These are phyloP conservation scores for Notolabrus celidotus DNA, from an alignment of 2,797 vertebrate species.

Conservation along the genomic window DNA sequence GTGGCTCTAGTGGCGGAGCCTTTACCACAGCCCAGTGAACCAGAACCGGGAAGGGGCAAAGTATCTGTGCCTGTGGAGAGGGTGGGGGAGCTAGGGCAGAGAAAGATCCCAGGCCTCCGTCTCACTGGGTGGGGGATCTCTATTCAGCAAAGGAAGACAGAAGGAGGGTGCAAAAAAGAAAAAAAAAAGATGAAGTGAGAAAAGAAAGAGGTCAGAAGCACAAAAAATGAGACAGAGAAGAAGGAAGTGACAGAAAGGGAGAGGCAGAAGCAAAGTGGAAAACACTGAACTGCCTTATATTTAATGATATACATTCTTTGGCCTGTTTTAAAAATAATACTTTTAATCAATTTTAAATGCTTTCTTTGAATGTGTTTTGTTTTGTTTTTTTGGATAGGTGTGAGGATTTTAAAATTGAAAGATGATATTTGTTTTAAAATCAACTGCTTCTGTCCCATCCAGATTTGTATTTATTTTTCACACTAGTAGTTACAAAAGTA, in stretches of 20 bases:
- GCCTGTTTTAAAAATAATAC: too few species aligned
- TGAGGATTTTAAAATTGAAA: background rate
- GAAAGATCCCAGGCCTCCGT: slow-evolving; percentile 89
- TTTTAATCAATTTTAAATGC: too few species aligned
- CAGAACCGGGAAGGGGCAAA: slow-evolving; percentile 89
- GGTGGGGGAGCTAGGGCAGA: slow-evolving; percentile 93
- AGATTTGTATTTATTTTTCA: background rate
- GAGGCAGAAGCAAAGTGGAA: slow-evolving; percentile 24
- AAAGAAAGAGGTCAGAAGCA: slow-evolving; percentile 73
- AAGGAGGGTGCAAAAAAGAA: slow-evolving; percentile 75
- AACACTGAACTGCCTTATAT: background rate
- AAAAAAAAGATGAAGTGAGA: slow-evolving; percentile 77
- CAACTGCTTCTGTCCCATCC: background rate
- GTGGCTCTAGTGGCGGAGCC: slow-evolving; percentile 80
- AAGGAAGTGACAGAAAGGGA: slow-evolving; percentile 32
- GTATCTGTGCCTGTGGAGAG: slow-evolving; percentile 85
- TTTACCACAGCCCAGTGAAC: slow-evolving; percentile 84
- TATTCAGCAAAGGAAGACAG: slow-evolving; percentile 76
- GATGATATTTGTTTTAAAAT: background rate
- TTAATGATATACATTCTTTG: background rate
- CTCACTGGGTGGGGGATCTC: slow-evolving; percentile 82
- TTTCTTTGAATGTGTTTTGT: background rate
- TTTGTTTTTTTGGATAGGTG: background rate
- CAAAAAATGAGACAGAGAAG: slow-evolving; percentile 11
- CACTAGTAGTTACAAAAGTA: background rate